Evolutionary conservation across 2,888 invertebrate genomes (phyloP).

Genomic region (Caenorhabditis panamensis): DNA sequence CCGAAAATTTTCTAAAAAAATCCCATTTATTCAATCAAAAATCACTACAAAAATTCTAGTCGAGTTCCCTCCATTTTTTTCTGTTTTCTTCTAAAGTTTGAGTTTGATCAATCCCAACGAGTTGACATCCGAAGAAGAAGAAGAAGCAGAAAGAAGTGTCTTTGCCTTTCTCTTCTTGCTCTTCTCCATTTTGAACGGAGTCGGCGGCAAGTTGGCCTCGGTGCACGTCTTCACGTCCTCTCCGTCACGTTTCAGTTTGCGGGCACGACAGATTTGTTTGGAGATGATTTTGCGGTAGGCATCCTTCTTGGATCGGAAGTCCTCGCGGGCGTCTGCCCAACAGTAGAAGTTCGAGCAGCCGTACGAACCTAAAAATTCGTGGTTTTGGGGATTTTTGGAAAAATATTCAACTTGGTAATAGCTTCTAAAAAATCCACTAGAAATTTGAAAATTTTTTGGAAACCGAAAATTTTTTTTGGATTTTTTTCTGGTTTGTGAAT

Average conservation of each 20-base stretch:
- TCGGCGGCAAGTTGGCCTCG: not conserved
- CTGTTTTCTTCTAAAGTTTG: no score
- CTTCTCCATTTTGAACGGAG: not conserved
- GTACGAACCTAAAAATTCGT: constrained; percentile 38
- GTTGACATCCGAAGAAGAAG: not conserved
- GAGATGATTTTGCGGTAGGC: constrained; percentile 40
- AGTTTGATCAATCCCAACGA: not conserved
- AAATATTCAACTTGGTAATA: not conserved
- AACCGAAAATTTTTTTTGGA: no score
- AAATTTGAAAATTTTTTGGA: no score
- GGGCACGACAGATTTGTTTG: constrained; percentile 46
- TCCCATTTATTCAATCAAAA: no score
- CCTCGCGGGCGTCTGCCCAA: constrained; percentile 40
- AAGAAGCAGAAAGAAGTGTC: not conserved
- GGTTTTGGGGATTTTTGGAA: not conserved
- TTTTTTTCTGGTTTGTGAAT: no score
- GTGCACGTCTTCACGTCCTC: constrained; percentile 43
- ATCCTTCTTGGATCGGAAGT: constrained; percentile 29
- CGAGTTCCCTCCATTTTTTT: no score
- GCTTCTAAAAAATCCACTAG: not conserved
- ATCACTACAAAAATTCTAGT: no score
- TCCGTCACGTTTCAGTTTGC: constrained; percentile 39
- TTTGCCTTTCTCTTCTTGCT: not conserved
- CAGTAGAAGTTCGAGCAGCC: constrained; percentile 59
- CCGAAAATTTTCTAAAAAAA: no score